Percentiles rank a stretch among this genome's conserved stretches.
Evolutionary conservation across 2,113 vertebrate species (phyloP).

Genomic region (Ranitomeya variabilis): DNA sequence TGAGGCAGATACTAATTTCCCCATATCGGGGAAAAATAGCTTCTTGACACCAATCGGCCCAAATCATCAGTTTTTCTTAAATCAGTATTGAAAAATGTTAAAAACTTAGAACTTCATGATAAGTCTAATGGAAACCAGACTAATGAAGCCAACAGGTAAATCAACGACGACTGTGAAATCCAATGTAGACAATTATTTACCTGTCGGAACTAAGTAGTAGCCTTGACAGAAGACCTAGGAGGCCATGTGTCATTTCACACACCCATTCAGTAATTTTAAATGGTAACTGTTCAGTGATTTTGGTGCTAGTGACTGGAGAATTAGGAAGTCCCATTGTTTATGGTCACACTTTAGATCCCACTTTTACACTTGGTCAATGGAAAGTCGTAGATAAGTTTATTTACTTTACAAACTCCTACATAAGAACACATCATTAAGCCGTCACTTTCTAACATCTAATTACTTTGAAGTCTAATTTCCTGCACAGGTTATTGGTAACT

Average conservation of each 20-base stretch:
- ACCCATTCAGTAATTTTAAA: conserved; percentile 5
- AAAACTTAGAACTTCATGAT: no score
- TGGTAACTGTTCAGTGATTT: conserved; percentile 37
- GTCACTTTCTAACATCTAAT: not conserved
- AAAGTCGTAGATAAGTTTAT: conserved; percentile 36
- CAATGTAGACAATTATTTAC: not conserved
- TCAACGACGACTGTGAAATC: not conserved
- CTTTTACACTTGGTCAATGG: conserved; percentile 23
- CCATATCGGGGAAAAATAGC: no score
- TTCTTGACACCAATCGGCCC: no score
- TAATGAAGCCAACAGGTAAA: not conserved
- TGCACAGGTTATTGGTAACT: not conserved
- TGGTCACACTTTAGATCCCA: conserved; percentile 41
- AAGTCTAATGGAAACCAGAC: not conserved
- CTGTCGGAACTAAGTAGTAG: not conserved
- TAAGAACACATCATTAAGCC: conserved; percentile 17
- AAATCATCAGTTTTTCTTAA: no score
- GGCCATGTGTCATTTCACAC: not conserved
- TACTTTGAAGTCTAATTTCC: conserved; percentile 56
- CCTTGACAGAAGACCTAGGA: not conserved
- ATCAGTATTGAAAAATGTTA: no score
- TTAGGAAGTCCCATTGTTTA: conserved; percentile 52
- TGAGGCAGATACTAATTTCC: no score
- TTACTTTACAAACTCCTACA: conserved; percentile 43
- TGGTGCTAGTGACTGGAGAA: not conserved